These are phyloP conservation scores for Timandra comae DNA, from an alignment of 2,888 invertebrate species.

Conservation along the genomic window DNA sequence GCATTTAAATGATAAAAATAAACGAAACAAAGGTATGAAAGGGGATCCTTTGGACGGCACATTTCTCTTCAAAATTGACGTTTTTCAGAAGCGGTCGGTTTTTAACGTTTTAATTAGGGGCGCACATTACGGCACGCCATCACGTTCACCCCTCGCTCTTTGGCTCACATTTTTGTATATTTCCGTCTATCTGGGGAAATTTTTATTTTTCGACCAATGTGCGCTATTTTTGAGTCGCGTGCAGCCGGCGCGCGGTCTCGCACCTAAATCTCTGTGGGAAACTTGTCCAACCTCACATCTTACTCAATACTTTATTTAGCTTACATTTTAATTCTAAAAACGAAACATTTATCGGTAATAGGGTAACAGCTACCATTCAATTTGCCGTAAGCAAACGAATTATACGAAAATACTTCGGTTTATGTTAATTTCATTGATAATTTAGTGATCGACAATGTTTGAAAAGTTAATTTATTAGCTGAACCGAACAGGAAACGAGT, in stretches of 20 bases:
- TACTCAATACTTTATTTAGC: constrained; percentile 27
- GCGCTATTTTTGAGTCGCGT: constrained; percentile 72
- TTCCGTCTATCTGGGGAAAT: constrained; percentile 75
- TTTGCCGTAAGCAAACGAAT: constrained; percentile 1
- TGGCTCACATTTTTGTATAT: constrained; percentile 74
- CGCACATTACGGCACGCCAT: constrained; percentile 74
- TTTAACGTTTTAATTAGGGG: constrained; percentile 78
- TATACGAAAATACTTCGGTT: background rate
- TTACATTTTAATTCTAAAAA: constrained; percentile 20
- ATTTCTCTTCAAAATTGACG: constrained; percentile 76
- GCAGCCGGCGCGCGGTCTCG: constrained; percentile 66
- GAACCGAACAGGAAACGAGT: constrained; percentile 56
- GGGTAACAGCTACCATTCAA: background rate
- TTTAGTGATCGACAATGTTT: constrained; percentile 33
- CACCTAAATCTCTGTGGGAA: constrained; percentile 75
- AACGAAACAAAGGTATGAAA: constrained; percentile 60
- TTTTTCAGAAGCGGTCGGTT: constrained; percentile 74
- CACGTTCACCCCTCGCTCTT: constrained; percentile 73
- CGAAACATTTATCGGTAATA: constrained; percentile 1
- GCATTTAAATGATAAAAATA: constrained; percentile 60
- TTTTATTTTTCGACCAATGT: constrained; percentile 76
- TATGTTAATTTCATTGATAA: constrained; percentile 21
- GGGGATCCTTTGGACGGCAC: constrained; percentile 68
- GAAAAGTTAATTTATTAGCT: constrained; percentile 53
- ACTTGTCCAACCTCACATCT: constrained; percentile 45